Base-by-base conservation (phyloP, 1,140 invertebrate genomes). In the Drosophila azteca region DNA sequence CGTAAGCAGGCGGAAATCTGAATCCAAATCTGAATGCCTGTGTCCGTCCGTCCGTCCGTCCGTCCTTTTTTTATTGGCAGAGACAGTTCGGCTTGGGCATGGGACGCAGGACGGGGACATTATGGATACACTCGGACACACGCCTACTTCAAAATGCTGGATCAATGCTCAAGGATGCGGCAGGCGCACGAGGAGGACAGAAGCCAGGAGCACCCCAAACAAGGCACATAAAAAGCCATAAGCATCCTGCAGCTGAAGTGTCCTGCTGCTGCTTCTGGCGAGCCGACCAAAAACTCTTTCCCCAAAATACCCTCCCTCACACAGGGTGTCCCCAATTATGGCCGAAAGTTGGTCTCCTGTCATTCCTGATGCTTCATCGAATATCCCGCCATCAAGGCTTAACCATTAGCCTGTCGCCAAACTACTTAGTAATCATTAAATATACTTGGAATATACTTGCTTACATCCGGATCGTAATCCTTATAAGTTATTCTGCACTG, bases 181-280 rank as follows among this genome's bases (percentile, higher is more conserved):
- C 48, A 39, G 35, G 61, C 6, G 41, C 5, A 43, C 41, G 7
- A 31, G 29, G 29, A 11, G 31, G 45, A 65, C 48, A 29, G 61
- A 48, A 55, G 57, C 64, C 43, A 43, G 41, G 46, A 44, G 54
- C 65, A 57, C 53, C 72, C 81, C 75, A 85, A 84, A 84, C 82
- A 84, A 81, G 81, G 82, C 82, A 81, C 75, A 84, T 84, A 84
- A 84, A 84, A 87, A 84, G 73, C 82, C 81, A 77, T 87, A 87
- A 84, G 81, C 82, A 77, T 59, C 64, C 60, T 75, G 71, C 54
- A 58, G 39, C 41, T 65, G 22, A 41, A 46, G 43, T 54, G 60
- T 20, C 50, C 50, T 31, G 43, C 22, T 52, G 26, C n/a, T 20
- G 17, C 17, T 20, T 20, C 52, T 3, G 44, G 35, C 20, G 13